Conservation (phyloP, 2,113 vertebrate genomes). For the Bufo gargarizans region DNA sequence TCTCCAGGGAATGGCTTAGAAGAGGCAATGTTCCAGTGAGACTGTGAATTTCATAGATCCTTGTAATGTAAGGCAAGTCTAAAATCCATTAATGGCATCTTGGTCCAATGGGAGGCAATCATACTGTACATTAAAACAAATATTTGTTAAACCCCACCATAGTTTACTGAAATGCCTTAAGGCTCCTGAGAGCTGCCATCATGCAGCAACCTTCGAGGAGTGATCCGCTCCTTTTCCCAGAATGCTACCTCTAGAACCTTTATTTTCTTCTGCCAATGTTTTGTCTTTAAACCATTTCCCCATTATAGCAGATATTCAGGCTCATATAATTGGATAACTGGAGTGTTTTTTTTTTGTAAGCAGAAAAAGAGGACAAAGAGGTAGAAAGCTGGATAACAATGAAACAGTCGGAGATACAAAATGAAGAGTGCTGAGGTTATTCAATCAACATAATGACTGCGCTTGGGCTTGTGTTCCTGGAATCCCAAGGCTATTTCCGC, state of each 20-base stretch:
- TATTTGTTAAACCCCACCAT: not conserved
- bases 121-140: not conserved
- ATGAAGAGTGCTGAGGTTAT: conserved; percentile 25
- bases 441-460: conserved; percentile 26
- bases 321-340: conserved; percentile 35
- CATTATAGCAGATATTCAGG: conserved; percentile 22
- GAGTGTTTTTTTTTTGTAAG: conserved; percentile 25
- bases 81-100: not conserved
- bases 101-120: not conserved
- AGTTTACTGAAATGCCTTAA: not conserved
- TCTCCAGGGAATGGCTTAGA: too few species aligned
- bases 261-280: not conserved
- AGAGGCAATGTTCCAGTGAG: too few species aligned
- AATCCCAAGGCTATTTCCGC: conserved; percentile 18
- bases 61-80: not conserved
- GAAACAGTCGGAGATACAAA: conserved; percentile 18
- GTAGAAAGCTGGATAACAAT: conserved; percentile 32
- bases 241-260: not conserved
- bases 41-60: not conserved
- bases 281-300: conserved; percentile 37
- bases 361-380: not conserved
- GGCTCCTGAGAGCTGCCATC: too few species aligned
- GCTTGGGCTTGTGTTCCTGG: conserved; percentile 19
- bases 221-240: not conserved
- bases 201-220: not conserved